phyloP scores from a whole-genome alignment of 1,140 invertebrate genomes.

The Polyergus mexicanus region DNA sequence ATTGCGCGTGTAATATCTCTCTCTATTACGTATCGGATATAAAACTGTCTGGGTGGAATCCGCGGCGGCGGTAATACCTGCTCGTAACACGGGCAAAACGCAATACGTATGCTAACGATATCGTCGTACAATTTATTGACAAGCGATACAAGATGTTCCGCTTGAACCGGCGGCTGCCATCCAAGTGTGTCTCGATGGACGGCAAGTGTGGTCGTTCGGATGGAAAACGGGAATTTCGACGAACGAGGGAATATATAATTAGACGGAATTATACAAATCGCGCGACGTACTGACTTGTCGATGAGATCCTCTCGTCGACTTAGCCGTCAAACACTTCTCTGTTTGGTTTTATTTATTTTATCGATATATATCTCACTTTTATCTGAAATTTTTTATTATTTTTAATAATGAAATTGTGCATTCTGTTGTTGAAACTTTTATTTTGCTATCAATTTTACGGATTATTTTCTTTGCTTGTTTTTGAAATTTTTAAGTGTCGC shows the following conservation, averaged over 20 bases:
- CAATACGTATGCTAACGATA: conserved; percentile 48
- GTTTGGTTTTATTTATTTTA: not conserved
- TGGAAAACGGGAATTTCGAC: conserved; percentile 68
- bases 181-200: conserved; percentile 40
- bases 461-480: not conserved
- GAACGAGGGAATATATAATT: conserved; percentile 70
- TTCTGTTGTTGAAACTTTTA: not conserved
- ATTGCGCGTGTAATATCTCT: conserved; percentile 3
- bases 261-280: conserved; percentile 45
- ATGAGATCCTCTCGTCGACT: not conserved
- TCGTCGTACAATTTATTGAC: conserved; percentile 40
- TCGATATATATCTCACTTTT: not conserved
- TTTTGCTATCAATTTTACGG: not conserved
- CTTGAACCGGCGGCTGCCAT: conserved; percentile 1
- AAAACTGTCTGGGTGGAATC: conserved; percentile 35
- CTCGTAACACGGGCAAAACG: conserved; percentile 7
- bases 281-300: not conserved
- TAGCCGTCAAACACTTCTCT: not conserved
- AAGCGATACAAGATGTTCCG: conserved; percentile 37
- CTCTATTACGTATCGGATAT: conserved; percentile 10
- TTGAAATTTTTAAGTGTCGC: not conserved
- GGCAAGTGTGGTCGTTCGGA: conserved; percentile 49
- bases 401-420: not conserved
- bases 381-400: not conserved
- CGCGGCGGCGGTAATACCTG: conserved; percentile 3